Percentiles rank a stretch among this genome's conserved stretches.
Conservation (phyloP, 2,888 invertebrate genomes). For the Alcis repandata region DNA sequence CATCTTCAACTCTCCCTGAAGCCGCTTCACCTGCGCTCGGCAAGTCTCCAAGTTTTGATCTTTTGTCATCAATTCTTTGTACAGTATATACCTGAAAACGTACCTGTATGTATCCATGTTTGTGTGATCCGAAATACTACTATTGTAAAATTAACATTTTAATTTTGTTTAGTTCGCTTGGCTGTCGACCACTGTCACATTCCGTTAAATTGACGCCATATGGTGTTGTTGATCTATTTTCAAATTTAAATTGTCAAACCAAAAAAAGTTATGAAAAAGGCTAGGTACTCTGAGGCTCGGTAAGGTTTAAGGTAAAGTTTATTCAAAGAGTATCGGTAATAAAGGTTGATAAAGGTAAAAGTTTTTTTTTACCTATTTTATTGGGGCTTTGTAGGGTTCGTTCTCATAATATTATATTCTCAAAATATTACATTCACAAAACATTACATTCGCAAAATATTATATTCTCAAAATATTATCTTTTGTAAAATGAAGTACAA, state of each 20-base stretch:
- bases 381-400: no score
- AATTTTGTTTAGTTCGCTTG: background rate
- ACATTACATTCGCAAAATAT: no score
- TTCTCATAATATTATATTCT: no score
- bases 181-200: constrained; percentile 11
- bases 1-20: constrained; percentile 88
- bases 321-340: no score
- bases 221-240: constrained; percentile 36
- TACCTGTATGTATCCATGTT: constrained; percentile 67
- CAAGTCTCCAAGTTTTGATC: constrained; percentile 88
- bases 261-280: background rate
- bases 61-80: constrained; percentile 88
- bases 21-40: constrained; percentile 86
- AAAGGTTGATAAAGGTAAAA: no score
- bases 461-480: no score
- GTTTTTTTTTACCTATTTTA: no score
- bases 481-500: no score
- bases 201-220: constrained; percentile 11
- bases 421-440: no score
- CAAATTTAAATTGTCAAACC: constrained; percentile 26
- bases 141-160: constrained; percentile 21
- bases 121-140: constrained; percentile 24
- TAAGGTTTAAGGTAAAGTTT: background rate
- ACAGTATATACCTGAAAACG: constrained; percentile 86
- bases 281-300: background rate